Evolutionary conservation across 2,888 invertebrate genomes (phyloP), one percentile per base, ranked within the genome.

Genomic region (Tinea trinotella): DNA sequence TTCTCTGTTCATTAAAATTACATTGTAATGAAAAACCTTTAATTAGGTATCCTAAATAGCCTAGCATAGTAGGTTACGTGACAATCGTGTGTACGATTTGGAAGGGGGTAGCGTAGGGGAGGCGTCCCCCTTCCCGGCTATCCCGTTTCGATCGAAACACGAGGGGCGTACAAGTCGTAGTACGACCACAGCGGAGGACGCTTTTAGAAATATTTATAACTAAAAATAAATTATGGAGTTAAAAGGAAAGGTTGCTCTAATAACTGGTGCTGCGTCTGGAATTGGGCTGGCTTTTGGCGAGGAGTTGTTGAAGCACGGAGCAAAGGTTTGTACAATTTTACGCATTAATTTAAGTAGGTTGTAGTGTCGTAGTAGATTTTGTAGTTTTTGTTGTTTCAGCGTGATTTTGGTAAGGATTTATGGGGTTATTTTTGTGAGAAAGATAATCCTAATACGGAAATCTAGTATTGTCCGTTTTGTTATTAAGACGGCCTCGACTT

Each of bases 241-340:
- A 59, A 92, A 91, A 74, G 92, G 92, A 59, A 91, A 91, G 75
- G 91, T 92, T 56, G 92, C 90, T 46, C 76, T 93, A 58, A 89
- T 92, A 55, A 92, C 92, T 19, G 93, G 92, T 24, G 92, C 90
- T 52, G 92, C 92, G 12, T 90, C 90, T 52, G 93, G 92, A 55
- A 90, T 92, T 61, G 93, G 93, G 1, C 86, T 89, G 57, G 90
- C 91, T n/a, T 92, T 90, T 65, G 90, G 90, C 63, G 90, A 91
- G 62, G 92, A 92, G 66, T 70, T 93, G 48, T 82, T 93, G 57
- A 90, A 89, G 65, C 90, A 91, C 64, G 93, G 93, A 61, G 91
- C 91, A 19, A 92, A 91, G 88, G 92, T 92, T 78, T 75, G 73
- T 24, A 10, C n/a, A n/a, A n/a, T n/a, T 10, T 30, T 2, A 30